Conservation (phyloP, 2,888 invertebrate genomes). For the Himalopsyche tibetana region DNA sequence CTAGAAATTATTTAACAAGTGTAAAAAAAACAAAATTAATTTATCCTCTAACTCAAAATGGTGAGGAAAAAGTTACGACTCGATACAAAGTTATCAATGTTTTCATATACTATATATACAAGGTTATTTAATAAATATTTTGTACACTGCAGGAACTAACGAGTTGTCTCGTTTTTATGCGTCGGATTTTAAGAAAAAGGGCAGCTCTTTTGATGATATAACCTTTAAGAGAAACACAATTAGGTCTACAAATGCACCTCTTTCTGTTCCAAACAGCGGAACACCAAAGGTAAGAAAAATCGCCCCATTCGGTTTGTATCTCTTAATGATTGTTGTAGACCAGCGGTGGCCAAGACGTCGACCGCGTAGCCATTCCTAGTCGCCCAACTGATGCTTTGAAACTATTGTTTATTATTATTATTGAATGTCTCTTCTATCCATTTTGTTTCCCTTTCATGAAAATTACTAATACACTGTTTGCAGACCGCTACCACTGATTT, state of each 20-base stretch:
- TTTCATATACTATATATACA: neutral
- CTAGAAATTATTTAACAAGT: constrained; percentile 44
- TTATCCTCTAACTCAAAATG: constrained; percentile 14
- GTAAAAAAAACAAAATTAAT: constrained; percentile 37
- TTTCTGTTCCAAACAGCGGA: constrained; percentile 39
- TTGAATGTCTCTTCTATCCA: too few relatives aligned
- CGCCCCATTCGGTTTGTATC: neutral
- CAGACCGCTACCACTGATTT: too few relatives aligned
- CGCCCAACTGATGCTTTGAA: too few relatives aligned
- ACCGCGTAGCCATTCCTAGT: too few relatives aligned
- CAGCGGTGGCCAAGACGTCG: too few relatives aligned
- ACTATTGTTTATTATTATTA: too few relatives aligned
- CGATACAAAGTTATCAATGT: neutral
- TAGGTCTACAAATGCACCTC: neutral
- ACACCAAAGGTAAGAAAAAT: constrained; percentile 52
- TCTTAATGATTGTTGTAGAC: neutral
- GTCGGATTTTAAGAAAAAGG: constrained; percentile 51
- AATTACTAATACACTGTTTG: too few relatives aligned
- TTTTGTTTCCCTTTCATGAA: too few relatives aligned
- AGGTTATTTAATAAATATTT: neutral
- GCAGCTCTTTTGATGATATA: constrained; percentile 41
- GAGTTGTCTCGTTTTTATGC: constrained; percentile 19
- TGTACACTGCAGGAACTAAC: constrained; percentile 1
- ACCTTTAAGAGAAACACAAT: constrained; percentile 41
- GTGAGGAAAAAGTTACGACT: constrained; percentile 1